Evolutionary conservation across 2,888 invertebrate species (phyloP), one percentile per base, ranked within the genome.

Genomic region (Branchellion lobata): DNA sequence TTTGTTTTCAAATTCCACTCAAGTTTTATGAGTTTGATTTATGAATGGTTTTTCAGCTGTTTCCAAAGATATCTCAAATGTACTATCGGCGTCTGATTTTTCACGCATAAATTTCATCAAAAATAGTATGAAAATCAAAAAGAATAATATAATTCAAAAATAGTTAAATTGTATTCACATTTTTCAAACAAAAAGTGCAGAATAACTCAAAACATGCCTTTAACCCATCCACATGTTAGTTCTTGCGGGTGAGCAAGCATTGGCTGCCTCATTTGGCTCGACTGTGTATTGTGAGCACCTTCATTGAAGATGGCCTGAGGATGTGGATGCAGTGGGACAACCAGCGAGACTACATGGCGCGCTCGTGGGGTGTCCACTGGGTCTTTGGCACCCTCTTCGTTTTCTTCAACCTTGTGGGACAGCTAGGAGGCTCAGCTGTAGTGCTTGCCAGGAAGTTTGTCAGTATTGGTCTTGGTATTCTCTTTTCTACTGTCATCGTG

Each of bases 321-420:
- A 99, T 99, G 99, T 99, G 96, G 93, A 93, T 95, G 86, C 99
- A 99, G 88, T 98, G 97, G 97, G 91, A 91, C 78, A 96, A 97
- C 86, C 97, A 97, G 88, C 90, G 95, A 65, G 96, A 97, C 87
- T 98, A 96, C 88, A 97, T 98, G 95, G 93, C 96, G 87, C 92
- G 24, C 24, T 68, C 95, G 21, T 98, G 97, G 99, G 92, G 93
- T 68, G 96, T 97, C 89, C 98, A 98, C 71, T 92, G 92, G 78
- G 92, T 98, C 88, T 88, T 99, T 81, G 96, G 96, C 75, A 94
- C 95, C n/a, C 84, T 96, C 83, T 99, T 99, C 89, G 98, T 99
- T 81, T 89, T 99, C 81, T 89, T 96, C 85, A 99, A 99, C 90
- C 91, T 99, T 86, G 84, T 98, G 80, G 97, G 97, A 14, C 99